A percentile compares a stretch with the other conserved stretches of the same genome.
Conservation (phyloP, 2,888 invertebrate species). For the Drosophila mettleri region DNA sequence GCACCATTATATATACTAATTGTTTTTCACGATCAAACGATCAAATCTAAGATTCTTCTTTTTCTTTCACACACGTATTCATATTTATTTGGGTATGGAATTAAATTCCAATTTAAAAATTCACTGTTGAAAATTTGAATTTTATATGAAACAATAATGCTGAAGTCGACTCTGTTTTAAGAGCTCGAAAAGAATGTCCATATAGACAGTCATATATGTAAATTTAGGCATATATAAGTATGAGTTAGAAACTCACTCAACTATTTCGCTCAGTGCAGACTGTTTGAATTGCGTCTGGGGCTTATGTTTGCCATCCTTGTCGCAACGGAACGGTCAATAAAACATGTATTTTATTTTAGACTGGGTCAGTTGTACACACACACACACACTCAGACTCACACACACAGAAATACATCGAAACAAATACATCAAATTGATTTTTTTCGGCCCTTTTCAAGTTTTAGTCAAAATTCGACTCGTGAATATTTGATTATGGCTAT, state of each 20-base stretch:
- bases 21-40: too few relatives aligned
- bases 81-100: too few relatives aligned
- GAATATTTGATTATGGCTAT: slow-evolving; percentile 14
- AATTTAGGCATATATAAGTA: background rate
- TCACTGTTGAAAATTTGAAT: too few relatives aligned
- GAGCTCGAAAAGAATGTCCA: too few relatives aligned
- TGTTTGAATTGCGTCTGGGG: background rate
- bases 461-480: slow-evolving; percentile 18
- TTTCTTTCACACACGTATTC: too few relatives aligned
- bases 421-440: slow-evolving; percentile 51
- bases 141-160: too few relatives aligned
- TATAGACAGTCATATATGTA: background rate
- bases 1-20: too few relatives aligned
- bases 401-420: slow-evolving; percentile 1
- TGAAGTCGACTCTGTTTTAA: too few relatives aligned
- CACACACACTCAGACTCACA: slow-evolving; percentile 20
- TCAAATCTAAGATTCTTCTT: too few relatives aligned
- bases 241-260: background rate
- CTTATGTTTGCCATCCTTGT: slow-evolving; percentile 9
- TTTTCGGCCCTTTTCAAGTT: slow-evolving; percentile 21
- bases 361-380: slow-evolving; percentile 55
- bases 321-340: slow-evolving; percentile 58
- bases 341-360: slow-evolving; percentile 59
- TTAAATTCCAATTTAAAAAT: too few relatives aligned
- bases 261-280: slow-evolving; percentile 17